Percentiles rank a stretch among this genome's conserved stretches.
These are phyloP conservation scores for Planococcus citri DNA, from an alignment of 1,140 invertebrate genomes.

Conservation along the genomic window DNA sequence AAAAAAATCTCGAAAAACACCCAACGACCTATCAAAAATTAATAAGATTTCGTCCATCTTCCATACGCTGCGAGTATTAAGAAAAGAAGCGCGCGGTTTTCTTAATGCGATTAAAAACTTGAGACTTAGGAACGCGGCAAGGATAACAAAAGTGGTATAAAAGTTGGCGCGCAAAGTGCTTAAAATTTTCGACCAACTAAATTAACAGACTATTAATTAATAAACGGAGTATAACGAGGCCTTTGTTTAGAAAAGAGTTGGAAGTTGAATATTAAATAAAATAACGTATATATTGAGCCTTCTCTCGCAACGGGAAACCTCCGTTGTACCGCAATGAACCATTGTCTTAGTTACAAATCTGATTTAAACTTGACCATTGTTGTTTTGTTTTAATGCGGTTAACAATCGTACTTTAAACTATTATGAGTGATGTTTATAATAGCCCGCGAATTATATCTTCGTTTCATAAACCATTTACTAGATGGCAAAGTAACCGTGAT, in stretches of 20 bases:
- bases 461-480: constrained; percentile 8
- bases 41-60: background rate
- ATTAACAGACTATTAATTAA: constrained; percentile 4
- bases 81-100: background rate
- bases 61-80: background rate
- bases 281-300: background rate
- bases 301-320: background rate
- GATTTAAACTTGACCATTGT: constrained; percentile 7
- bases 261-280: constrained; percentile 1
- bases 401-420: constrained; percentile 4
- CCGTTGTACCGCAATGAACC: background rate
- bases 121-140: background rate
- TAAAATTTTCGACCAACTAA: background rate
- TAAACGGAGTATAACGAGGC: constrained; percentile 6
- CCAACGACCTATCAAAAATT: background rate
- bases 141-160: background rate
- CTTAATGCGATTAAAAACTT: background rate
- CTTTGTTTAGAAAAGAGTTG: background rate
- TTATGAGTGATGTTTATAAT: constrained; percentile 6
- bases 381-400: constrained; percentile 7
- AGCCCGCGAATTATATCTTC: constrained; percentile 6
- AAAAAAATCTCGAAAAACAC: no score
- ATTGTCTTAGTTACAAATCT: constrained; percentile 7
- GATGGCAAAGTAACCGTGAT: background rate
- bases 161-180: background rate